Percentiles rank a stretch among this genome's conserved stretches.
Evolutionary conservation across 2,888 invertebrate species (phyloP).

Genomic region (Macropis europaea): DNA sequence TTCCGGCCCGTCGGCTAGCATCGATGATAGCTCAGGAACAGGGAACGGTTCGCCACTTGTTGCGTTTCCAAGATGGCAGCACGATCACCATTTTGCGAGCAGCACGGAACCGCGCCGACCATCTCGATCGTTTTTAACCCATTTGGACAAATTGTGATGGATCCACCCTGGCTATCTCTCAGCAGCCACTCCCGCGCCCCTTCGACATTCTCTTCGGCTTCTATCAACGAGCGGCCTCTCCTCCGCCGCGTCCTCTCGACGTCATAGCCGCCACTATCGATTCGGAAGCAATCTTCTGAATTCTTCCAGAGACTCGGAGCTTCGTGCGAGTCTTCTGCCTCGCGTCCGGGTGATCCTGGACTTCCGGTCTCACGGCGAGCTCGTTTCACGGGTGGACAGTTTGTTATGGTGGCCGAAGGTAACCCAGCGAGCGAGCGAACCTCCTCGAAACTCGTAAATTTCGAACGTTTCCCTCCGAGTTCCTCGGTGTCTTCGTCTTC

Average conservation of each 20-base stretch:
- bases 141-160: constrained; percentile 50
- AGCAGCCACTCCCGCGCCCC: background rate
- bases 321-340: constrained; percentile 6
- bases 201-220: constrained; percentile 19
- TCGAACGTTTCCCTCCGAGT: constrained; percentile 36
- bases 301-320: constrained; percentile 1
- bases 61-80: constrained; percentile 61
- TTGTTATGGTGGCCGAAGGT: constrained; percentile 55
- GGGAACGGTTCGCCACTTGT: constrained; percentile 61
- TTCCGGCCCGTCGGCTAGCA: constrained; percentile 30
- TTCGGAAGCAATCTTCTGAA: too few relatives aligned
- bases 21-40: constrained; percentile 49
- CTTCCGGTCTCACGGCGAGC: constrained; percentile 53
- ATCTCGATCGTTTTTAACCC: constrained; percentile 64
- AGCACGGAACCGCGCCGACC: constrained; percentile 61
- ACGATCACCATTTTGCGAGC: constrained; percentile 65
- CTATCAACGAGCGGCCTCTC: background rate
- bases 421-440: constrained; percentile 46
- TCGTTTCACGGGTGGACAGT: constrained; percentile 57
- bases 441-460: constrained; percentile 69
- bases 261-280: too few relatives aligned
- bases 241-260: too few relatives aligned
- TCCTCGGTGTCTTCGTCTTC: constrained; percentile 11
- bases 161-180: constrained; percentile 8
- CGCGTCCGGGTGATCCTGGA: constrained; percentile 28